Evolutionary conservation across 2,797 vertebrate species (phyloP).

Genomic region (Acanthornis magna): DNA sequence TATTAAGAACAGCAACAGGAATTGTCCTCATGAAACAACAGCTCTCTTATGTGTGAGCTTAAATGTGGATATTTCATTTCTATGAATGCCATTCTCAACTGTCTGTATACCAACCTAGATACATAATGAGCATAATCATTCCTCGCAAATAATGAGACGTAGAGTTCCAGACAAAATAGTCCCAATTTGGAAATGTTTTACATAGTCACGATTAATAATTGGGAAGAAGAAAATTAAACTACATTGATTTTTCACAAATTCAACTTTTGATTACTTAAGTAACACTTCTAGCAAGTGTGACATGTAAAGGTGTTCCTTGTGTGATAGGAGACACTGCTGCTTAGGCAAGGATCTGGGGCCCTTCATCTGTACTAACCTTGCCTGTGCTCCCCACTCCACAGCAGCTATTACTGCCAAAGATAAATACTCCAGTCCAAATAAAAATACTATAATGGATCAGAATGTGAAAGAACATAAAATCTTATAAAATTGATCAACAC

Average conservation of each 20-base stretch:
- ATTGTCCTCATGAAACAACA: constrained; percentile 3
- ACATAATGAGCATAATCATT: constrained; percentile 21
- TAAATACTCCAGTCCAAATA: not conserved
- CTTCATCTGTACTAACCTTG: not conserved
- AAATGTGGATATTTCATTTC: not conserved
- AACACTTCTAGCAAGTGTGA: not conserved
- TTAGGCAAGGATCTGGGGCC: not conserved
- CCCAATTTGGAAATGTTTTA: not conserved
- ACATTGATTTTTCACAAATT: not conserved
- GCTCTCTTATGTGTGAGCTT: not conserved
- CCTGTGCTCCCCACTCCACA: fast-evolving
- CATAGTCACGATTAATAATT: not conserved
- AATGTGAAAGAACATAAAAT: not conserved
- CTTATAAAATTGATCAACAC: not conserved
- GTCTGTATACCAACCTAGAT: not conserved
- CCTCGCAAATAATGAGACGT: not conserved
- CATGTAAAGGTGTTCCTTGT: not conserved
- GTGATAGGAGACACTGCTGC: not conserved
- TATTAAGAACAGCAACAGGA: not conserved
- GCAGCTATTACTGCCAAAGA: not conserved
- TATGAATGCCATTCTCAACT: not conserved
- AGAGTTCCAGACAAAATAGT: constrained; percentile 1
- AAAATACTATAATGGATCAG: not conserved
- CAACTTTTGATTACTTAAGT: not conserved
- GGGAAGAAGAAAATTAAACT: not conserved